phyloP scores from a whole-genome alignment of 2,888 invertebrate genomes.

The Tanypteryx hageni region DNA sequence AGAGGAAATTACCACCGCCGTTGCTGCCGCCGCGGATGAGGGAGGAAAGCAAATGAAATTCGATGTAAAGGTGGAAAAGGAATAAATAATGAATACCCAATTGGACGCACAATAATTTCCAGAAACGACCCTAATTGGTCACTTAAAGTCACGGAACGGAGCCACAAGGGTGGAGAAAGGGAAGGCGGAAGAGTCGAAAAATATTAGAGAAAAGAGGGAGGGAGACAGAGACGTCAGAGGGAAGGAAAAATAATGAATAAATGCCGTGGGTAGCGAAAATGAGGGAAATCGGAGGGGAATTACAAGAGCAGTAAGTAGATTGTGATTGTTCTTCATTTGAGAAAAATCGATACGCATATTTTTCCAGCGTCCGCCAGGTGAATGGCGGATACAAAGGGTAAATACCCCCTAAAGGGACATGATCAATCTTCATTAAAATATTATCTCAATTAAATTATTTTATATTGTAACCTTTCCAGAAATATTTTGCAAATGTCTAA shows the following conservation, averaged over 20 bases:
- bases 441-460: too few relatives aligned
- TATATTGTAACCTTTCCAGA: too few relatives aligned
- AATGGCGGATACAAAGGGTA: too few relatives aligned
- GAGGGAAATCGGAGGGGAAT: not conserved
- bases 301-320: not conserved
- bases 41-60: constrained; percentile 41
- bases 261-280: constrained; percentile 38
- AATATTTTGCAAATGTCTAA: too few relatives aligned
- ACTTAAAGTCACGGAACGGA: constrained; percentile 55
- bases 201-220: not conserved
- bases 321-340: not conserved
- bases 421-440: too few relatives aligned
- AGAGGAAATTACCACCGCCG: constrained; percentile 46
- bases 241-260: constrained; percentile 41
- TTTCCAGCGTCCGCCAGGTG: too few relatives aligned
- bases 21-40: not conserved
- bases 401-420: too few relatives aligned
- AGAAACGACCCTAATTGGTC: constrained; percentile 64
- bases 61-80: constrained; percentile 40
- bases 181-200: not conserved
- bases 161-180: not conserved
- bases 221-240: constrained; percentile 22
- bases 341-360: not conserved
- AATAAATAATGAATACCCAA: constrained; percentile 60
- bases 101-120: constrained; percentile 64